Evolutionary conservation across 2,888 invertebrate species (phyloP).

Genomic region (Mythimna pallens): DNA sequence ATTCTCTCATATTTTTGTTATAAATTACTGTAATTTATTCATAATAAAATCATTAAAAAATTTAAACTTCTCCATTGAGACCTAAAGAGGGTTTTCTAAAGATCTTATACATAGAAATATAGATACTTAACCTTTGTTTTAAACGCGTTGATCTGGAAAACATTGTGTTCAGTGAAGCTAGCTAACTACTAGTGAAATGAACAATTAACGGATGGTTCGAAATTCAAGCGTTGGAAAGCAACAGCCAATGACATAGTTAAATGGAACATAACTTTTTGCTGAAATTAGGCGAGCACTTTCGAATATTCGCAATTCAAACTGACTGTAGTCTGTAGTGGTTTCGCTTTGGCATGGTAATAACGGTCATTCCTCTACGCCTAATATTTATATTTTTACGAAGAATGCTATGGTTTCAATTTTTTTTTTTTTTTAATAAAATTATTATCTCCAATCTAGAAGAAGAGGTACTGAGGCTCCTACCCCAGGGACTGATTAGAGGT

Average conservation of each 20-base stretch:
- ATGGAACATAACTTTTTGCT: constrained; percentile 35
- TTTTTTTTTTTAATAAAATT: no score
- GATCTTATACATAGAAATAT: no score
- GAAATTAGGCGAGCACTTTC: constrained; percentile 25
- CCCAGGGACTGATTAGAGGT: no score
- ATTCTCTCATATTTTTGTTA: no score
- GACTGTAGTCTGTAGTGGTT: neutral
- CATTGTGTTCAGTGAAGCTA: constrained; percentile 1
- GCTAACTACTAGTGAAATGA: constrained; percentile 26
- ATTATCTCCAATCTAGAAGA: no score
- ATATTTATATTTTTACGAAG: neutral
- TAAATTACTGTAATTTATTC: neutral
- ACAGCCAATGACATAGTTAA: constrained; percentile 35
- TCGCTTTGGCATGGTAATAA: neutral
- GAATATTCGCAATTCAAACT: constrained; percentile 5
- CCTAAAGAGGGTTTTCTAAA: neutral
- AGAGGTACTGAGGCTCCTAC: no score
- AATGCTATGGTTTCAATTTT: neutral
- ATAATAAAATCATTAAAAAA: no score
- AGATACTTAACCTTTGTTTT: neutral
- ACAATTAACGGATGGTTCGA: constrained; percentile 42
- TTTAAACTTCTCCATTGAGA: no score
- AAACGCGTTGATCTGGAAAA: constrained; percentile 24
- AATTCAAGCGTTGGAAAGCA: constrained; percentile 33
- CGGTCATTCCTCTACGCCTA: neutral